These are phyloP conservation scores for Tachysurus fulvidraco DNA, from an alignment of 2,113 vertebrate genomes.

Conservation along the genomic window DNA sequence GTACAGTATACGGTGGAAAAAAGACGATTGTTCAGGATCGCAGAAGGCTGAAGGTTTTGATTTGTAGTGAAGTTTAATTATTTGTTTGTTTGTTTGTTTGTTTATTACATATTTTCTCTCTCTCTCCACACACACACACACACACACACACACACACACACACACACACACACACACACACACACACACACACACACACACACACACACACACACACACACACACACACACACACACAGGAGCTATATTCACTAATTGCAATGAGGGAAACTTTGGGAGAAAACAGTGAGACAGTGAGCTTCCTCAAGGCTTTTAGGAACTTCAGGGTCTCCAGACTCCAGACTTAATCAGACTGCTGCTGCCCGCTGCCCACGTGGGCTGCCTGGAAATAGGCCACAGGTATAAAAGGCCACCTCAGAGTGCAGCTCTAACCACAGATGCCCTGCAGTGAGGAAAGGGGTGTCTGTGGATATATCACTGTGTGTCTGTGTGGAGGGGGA, in stretches of 20 bases:
- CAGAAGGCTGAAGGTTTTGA: background rate
- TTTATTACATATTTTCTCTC: background rate
- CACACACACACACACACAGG: constrained; percentile 33
- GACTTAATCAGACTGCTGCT: constrained; percentile 59
- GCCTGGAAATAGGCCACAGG: constrained; percentile 65
- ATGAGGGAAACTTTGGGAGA: constrained; percentile 52
- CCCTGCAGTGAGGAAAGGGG: constrained; percentile 30
- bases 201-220: background rate
- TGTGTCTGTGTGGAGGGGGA: constrained; percentile 8
- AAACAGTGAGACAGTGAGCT: constrained; percentile 49
- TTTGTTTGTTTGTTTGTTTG: background rate
- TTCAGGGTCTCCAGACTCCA: constrained; percentile 59
- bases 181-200: background rate
- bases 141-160: constrained; percentile 29
- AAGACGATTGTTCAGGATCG: background rate
- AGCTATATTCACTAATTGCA: constrained; percentile 64
- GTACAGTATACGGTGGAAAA: background rate
- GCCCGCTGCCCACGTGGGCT: constrained; percentile 61
- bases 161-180: constrained; percentile 26
- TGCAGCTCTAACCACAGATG: constrained; percentile 41
- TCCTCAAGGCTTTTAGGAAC: constrained; percentile 53
- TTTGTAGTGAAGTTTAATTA: background rate
- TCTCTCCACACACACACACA: background rate
- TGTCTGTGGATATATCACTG: constrained; percentile 15
- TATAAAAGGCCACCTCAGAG: constrained; percentile 41